These are phyloP conservation scores for Hipparchia sbordonii DNA, from an alignment of 2,888 invertebrate genomes.

Conservation along the genomic window DNA sequence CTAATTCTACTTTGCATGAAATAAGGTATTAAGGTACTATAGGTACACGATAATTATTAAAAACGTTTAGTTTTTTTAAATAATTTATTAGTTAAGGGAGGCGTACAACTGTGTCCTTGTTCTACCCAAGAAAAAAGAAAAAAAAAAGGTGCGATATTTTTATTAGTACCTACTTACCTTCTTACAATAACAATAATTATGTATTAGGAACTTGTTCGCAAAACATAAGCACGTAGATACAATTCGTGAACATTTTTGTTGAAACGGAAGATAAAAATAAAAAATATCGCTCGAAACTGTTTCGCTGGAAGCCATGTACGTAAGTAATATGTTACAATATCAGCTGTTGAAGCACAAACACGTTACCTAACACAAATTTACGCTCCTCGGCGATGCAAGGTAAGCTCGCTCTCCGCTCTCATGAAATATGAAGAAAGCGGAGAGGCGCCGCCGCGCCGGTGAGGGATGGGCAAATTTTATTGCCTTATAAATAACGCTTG, in stretches of 20 bases:
- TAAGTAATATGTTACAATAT: constrained; percentile 34
- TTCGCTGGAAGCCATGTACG: constrained; percentile 13
- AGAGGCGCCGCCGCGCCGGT: constrained; percentile 23
- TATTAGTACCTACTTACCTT: no score
- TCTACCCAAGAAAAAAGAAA: no score
- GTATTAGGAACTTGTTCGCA: no score
- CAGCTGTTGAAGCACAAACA: constrained; percentile 32
- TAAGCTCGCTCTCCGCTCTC: constrained; percentile 30
- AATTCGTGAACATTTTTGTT: constrained; percentile 9
- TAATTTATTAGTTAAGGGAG: no score
- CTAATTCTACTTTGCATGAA: no score
- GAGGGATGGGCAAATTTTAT: constrained; percentile 39
- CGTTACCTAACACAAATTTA: constrained; percentile 34
- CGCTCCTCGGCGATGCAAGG: constrained; percentile 27
- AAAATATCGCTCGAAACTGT: constrained; percentile 16
- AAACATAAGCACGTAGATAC: background rate
- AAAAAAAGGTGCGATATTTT: no score
- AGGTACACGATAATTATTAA: no score
- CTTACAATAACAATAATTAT: no score
- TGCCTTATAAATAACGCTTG: constrained; percentile 38
- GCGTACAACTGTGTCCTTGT: no score
- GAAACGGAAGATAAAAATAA: constrained; percentile 20
- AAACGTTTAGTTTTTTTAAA: no score
- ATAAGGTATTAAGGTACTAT: no score
- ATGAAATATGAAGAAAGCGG: constrained; percentile 40